phyloP scores from a whole-genome alignment of 2,797 vertebrate genomes.

The Chaetophractus vellerosus region DNA sequence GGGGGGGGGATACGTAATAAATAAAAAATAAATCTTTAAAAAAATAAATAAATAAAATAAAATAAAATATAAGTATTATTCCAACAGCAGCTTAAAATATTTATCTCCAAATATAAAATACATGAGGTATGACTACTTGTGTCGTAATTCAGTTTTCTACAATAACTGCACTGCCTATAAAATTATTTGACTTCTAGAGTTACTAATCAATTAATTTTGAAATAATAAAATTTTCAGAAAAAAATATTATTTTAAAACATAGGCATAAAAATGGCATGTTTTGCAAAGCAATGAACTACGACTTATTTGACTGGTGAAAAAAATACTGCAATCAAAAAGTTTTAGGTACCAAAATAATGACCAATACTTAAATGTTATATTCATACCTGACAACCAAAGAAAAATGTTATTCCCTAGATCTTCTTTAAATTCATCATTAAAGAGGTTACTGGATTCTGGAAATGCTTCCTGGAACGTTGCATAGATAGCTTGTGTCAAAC shows the following conservation, averaged over 20 bases:
- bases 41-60: too few relatives aligned
- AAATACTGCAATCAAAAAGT: slow-evolving; percentile 24
- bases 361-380: slow-evolving; percentile 41
- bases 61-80: neutral
- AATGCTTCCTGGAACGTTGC: slow-evolving; percentile 86
- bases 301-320: neutral
- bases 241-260: slow-evolving; percentile 57
- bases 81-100: slow-evolving; percentile 48
- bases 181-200: slow-evolving; percentile 51
- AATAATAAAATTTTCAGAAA: slow-evolving; percentile 45
- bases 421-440: slow-evolving; percentile 87
- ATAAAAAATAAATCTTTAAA: too few relatives aligned
- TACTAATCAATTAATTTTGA: slow-evolving; percentile 9
- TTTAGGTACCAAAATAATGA: slow-evolving; percentile 58
- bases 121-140: neutral
- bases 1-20: too few relatives aligned
- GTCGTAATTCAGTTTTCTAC: neutral
- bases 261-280: neutral
- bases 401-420: slow-evolving; percentile 85
- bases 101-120: slow-evolving; percentile 10
- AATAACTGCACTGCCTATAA: slow-evolving; percentile 44
- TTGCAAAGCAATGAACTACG: slow-evolving; percentile 30
- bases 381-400: slow-evolving; percentile 88
- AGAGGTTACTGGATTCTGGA: slow-evolving; percentile 82
- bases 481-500: slow-evolving; percentile 86